Conservation (phyloP, 2,888 invertebrate genomes). For the Sinotaia quadrata region DNA sequence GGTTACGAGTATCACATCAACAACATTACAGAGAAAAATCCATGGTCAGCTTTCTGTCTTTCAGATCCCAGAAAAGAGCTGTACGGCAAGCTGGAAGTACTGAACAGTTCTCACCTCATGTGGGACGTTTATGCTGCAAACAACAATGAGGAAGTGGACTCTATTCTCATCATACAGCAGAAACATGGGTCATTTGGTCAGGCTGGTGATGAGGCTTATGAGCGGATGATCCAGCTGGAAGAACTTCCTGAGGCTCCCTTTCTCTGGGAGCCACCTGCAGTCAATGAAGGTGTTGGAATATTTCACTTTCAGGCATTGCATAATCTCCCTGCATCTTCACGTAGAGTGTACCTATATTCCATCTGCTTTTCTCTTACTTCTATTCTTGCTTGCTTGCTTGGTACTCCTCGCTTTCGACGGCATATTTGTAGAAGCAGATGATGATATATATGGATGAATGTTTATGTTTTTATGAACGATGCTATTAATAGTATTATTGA, state of each 20-base stretch:
- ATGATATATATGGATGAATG: not conserved
- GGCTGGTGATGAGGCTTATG: conserved; percentile 33
- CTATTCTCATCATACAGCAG: conserved; percentile 52
- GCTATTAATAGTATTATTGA: too few relatives aligned
- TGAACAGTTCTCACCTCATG: conserved; percentile 54
- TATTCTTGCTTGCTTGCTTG: not conserved
- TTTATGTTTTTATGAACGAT: too few relatives aligned
- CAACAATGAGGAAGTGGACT: conserved; percentile 55
- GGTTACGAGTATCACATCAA: conserved; percentile 53
- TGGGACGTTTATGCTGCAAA: conserved; percentile 57
- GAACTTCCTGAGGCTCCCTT: conserved; percentile 8
- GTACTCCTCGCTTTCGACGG: conserved; percentile 1
- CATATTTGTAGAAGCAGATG: not conserved
- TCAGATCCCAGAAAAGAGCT: conserved; percentile 51
- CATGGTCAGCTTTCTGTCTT: conserved; percentile 55
- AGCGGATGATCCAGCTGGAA: not conserved
- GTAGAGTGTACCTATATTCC: conserved; percentile 6
- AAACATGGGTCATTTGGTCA: conserved; percentile 53
- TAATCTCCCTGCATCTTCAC: not conserved
- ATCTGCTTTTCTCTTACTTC: not conserved
- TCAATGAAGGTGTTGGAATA: not conserved
- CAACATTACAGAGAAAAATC: conserved; percentile 42
- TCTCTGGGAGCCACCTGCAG: conserved; percentile 1
- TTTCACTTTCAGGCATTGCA: not conserved
- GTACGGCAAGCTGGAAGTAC: conserved; percentile 51